These are phyloP conservation scores for Paguma larvata DNA, from an alignment of 2,797 vertebrate genomes.

Conservation along the genomic window DNA sequence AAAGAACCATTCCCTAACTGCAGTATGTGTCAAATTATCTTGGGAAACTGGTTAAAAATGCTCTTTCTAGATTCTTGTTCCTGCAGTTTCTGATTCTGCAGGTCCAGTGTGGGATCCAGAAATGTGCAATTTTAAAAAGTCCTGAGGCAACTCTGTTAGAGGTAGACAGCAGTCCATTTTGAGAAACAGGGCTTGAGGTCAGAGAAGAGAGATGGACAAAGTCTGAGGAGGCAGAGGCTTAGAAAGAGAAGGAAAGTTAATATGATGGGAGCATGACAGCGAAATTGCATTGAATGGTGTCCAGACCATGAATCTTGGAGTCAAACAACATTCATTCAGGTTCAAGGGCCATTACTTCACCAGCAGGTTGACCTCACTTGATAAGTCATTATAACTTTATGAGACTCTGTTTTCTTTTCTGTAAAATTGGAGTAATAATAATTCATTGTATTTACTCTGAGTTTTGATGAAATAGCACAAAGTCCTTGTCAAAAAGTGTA, in stretches of 20 bases:
- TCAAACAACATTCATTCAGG: background rate
- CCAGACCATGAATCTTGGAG: background rate
- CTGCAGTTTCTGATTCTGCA: background rate
- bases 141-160: background rate
- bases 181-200: background rate
- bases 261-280: background rate
- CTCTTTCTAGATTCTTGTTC: background rate
- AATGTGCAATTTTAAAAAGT: background rate
- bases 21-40: background rate
- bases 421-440: constrained; percentile 27
- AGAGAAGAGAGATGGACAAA: background rate
- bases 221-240: background rate
- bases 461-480: constrained; percentile 50
- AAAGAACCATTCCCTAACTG: background rate
- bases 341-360: background rate
- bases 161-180: background rate
- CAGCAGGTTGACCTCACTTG: background rate
- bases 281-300: background rate
- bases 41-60: background rate
- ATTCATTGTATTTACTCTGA: constrained; percentile 27
- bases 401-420: constrained; percentile 53
- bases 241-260: background rate
- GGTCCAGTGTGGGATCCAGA: background rate
- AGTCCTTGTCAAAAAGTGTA: constrained; percentile 11
- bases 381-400: background rate